Base-by-base conservation (phyloP, 92 coral and sea anemone genomes). In the Zoanthus sansibaricus region DNA sequence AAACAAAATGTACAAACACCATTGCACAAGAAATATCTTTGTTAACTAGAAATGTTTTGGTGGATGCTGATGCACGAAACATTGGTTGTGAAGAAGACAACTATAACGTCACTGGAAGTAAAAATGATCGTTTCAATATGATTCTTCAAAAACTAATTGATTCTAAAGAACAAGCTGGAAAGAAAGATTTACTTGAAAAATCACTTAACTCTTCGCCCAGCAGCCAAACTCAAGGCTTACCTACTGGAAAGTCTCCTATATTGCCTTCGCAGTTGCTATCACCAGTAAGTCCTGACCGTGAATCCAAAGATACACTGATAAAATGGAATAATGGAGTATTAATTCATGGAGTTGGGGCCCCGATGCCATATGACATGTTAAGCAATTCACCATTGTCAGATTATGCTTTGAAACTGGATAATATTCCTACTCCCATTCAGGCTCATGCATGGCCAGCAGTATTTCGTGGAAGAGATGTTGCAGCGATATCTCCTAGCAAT, bases 361-460 rank as follows among this genome's bases (percentile, higher is more conserved):
- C 95, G 15, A 86, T 58, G 69, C 94, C 98, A 49, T 52, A 88
- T 44, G 58, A 83, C 17, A 71, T 80, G 37, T 66, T 92, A 49
- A 93, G 90, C 25, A 88, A 90, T 71, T 88, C 88, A 32, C 94
- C 92, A 2, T 90, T 95, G n/a, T 75, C 89, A 20, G 95, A 87
- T 67, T 86, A 86, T 72, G 72, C 92, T 25, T 89, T 80, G 0
- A 86, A 94, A 25, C 66, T 96, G 75, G 52, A 86, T 47, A 87
- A 95, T 62, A 77, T 67, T 13, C 97, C 95, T 9, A 93, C 84
- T 69, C 87, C 95, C 33, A 76, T 96, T 52, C 99, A 96, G 87
- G 80, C 89, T 20, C 93, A 89, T 90, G 86, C 83, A 15, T 96
- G 99, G 99, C 95, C 99, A n/a, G 97, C 99, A 18, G 76, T 96